Evolutionary conservation across 2,113 vertebrate species (phyloP).

Genomic region (Philantomba maxwellii): DNA sequence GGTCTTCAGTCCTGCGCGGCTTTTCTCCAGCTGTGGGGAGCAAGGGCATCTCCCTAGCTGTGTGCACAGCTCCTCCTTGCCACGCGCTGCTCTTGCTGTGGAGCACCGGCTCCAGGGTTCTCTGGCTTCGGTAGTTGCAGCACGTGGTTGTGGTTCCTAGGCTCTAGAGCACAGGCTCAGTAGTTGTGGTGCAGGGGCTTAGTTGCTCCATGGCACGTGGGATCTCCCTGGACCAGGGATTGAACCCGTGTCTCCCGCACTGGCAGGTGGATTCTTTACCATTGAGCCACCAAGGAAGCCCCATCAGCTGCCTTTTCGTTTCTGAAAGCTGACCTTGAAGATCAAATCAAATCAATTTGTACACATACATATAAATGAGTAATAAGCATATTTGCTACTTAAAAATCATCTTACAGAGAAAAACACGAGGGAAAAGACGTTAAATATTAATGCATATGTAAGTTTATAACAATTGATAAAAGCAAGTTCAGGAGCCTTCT

Average conservation of each 20-base stretch:
- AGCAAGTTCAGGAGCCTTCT: neutral
- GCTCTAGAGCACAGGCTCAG: neutral
- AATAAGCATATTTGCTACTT: neutral
- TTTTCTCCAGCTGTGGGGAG: neutral
- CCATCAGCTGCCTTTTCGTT: neutral
- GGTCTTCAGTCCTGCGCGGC: neutral
- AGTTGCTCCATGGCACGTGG: neutral
- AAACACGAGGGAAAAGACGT: neutral
- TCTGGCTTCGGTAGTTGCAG: accelerated
- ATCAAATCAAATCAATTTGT: neutral
- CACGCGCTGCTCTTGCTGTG: neutral
- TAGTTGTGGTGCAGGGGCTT: neutral
- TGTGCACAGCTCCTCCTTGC: neutral
- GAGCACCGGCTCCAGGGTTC: accelerated
- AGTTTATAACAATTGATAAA: neutral
- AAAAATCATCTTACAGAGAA: neutral
- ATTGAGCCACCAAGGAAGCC: neutral
- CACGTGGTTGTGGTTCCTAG: accelerated
- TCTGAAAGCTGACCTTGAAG: neutral
- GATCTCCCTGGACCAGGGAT: neutral
- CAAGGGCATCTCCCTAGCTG: neutral
- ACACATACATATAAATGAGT: neutral
- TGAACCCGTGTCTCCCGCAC: neutral
- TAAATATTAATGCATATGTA: neutral
- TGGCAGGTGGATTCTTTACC: neutral